phyloP scores from a whole-genome alignment of 1,140 invertebrate species.

The Ephestia elutella region DNA sequence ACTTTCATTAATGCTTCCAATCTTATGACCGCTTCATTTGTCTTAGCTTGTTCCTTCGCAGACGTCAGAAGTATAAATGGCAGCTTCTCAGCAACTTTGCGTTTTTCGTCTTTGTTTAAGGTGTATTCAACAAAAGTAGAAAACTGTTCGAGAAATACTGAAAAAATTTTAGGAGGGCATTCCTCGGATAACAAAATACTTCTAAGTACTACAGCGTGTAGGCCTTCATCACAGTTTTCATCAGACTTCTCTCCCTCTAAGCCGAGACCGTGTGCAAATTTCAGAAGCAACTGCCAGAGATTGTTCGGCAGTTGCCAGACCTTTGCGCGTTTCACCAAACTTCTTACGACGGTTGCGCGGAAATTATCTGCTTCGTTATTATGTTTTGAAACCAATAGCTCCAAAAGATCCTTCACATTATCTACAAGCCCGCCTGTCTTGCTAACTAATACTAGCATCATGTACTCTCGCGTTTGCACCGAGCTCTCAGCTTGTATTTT shows the following conservation, averaged over 20 bases:
- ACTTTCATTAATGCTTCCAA: conserved; percentile 14
- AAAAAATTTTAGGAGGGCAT: conserved; percentile 16
- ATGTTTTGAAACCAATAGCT: conserved; percentile 29
- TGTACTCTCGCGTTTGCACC: conserved; percentile 37
- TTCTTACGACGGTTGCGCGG: conserved; percentile 42
- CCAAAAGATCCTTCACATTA: conserved; percentile 34
- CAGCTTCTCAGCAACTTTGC: conserved; percentile 22
- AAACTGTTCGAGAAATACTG: conserved; percentile 33
- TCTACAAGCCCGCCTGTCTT: conserved; percentile 39
- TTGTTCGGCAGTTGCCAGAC: conserved; percentile 39
- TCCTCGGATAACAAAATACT: conserved; percentile 22
- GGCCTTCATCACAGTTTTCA: conserved; percentile 36
- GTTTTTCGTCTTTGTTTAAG: conserved; percentile 29
- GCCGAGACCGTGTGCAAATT: conserved; percentile 37
- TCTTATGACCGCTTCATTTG: not conserved
- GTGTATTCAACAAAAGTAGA: conserved; percentile 40
- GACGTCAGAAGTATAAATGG: conserved; percentile 22
- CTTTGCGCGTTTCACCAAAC: conserved; percentile 40
- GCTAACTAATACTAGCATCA: conserved; percentile 52
- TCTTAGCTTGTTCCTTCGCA: conserved; percentile 1
- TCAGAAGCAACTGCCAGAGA: conserved; percentile 34
- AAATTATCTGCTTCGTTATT: conserved; percentile 42
- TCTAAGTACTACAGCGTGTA: conserved; percentile 45
- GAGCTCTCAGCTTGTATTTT: conserved; percentile 30
- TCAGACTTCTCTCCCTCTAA: conserved; percentile 29